A percentile compares a stretch with the other conserved stretches of the same genome.
phyloP scores from a whole-genome alignment of 2,113 vertebrate genomes.

The Aplodontia rufa region DNA sequence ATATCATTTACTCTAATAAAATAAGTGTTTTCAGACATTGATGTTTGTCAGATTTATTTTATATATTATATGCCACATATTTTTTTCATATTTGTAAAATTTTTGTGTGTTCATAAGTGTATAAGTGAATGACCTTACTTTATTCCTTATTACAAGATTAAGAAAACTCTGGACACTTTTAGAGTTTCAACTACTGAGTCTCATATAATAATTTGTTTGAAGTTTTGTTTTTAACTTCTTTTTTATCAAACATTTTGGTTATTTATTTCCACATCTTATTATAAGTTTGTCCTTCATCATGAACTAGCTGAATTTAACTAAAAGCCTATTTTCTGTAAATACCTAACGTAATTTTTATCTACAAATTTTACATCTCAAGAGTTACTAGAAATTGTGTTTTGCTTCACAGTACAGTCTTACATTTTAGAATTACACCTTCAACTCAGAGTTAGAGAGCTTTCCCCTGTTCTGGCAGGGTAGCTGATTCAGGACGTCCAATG shows the following conservation, averaged over 20 bases:
- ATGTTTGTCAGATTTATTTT: neutral
- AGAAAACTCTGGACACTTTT: neutral
- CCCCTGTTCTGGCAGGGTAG: conserved; percentile 68
- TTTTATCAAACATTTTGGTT: neutral
- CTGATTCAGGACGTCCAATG: conserved; percentile 68
- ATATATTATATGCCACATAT: neutral
- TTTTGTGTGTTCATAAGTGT: neutral
- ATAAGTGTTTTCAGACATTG: neutral
- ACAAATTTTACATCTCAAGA: conserved; percentile 2
- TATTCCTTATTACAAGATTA: neutral
- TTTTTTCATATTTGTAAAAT: neutral
- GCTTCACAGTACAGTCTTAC: neutral
- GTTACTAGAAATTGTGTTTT: conserved; percentile 35
- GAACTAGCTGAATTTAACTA: conserved; percentile 25
- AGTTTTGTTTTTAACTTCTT: neutral
- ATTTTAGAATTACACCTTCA: conserved; percentile 79
- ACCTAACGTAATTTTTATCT: neutral
- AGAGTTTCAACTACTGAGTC: neutral
- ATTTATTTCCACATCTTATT: neutral
- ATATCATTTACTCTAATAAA: neutral
- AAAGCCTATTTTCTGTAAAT: conserved; percentile 34
- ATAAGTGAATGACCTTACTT: neutral
- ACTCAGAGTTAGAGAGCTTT: conserved; percentile 71
- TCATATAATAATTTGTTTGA: neutral
- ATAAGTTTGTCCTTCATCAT: conserved; percentile 13